Base-by-base conservation (phyloP, 2,888 invertebrate species). In the Pachycephus smyrnensis region DNA sequence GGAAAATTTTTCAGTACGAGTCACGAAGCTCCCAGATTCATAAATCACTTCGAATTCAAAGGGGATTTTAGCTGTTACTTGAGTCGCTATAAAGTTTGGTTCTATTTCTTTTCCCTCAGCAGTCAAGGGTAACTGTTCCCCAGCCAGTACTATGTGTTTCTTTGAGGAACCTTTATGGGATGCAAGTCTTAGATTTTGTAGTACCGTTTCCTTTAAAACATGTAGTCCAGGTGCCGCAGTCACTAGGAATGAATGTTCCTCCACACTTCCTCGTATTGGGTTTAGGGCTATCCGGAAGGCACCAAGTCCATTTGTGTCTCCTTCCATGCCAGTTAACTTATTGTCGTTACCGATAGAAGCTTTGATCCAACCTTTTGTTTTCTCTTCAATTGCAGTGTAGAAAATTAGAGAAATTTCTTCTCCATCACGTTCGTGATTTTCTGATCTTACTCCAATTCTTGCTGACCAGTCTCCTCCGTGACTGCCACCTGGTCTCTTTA, bases 401-500 rank as follows among this genome's bases (percentile, higher is more conserved):
- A 97, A 97, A 31, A 97, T 92, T 0, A 98, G 86, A 0, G 96
- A 95, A 33, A 96, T 93, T 2, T 94, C 94, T 69, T 93, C 92
- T 1, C 91, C 91, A 31, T 87, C 81, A n/a, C 90, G 79, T 75
- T 87, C 85, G 11, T 88, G 87, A 77, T 87, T 86, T 69, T 92
- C 91, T 1, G 90, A 84, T 78, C 93, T 92, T 0, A 96, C 95
- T 77, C 93, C 92, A 76, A 99, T 94, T 83, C 97, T 93, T 0
- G 96, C 96, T 0, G 98, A 97, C 98, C 99, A 99, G 87, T 98
- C 98, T 0, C 98, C 98, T 1, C 98, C 98, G 88, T 96, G 94
- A 55, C 94, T 92, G 0, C 97, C 97, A 1, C 96, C 96, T 0
- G 94, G 93, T 75, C 95, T 94, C 92, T 99, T 99, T 0, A 99